These are phyloP conservation scores for Lasioglossum zephyrum DNA, from an alignment of 2,888 invertebrate genomes.

Conservation along the genomic window DNA sequence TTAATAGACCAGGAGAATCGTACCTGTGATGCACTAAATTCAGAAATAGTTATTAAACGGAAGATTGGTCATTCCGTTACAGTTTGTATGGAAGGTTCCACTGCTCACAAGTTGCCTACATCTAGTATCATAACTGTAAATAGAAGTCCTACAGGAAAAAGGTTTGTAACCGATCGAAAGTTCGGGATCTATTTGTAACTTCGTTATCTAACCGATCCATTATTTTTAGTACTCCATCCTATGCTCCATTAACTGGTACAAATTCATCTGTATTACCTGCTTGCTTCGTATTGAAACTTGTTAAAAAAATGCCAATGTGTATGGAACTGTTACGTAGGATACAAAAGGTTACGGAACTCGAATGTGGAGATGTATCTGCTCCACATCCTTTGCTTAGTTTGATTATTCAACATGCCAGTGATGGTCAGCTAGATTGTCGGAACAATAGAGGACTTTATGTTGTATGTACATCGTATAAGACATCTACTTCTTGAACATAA, in stretches of 20 bases:
- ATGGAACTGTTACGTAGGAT: slow-evolving; percentile 90
- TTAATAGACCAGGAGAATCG: slow-evolving; percentile 91
- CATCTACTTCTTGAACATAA: not conserved
- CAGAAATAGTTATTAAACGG: slow-evolving; percentile 89
- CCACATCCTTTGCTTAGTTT: slow-evolving; percentile 90
- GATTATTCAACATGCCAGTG: slow-evolving; percentile 91
- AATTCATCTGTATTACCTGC: slow-evolving; percentile 97
- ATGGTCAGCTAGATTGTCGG: slow-evolving; percentile 89
- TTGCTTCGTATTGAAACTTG: slow-evolving; percentile 93
- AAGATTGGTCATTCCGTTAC: slow-evolving; percentile 94
- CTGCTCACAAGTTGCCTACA: slow-evolving; percentile 93
- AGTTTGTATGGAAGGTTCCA: slow-evolving; percentile 95
- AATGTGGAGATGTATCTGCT: slow-evolving; percentile 86
- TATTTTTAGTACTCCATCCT: slow-evolving; percentile 89
- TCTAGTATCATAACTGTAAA: slow-evolving; percentile 89
- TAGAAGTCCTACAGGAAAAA: slow-evolving; percentile 90
- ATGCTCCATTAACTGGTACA: slow-evolving; percentile 91
- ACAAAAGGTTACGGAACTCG: slow-evolving; percentile 87
- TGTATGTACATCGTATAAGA: slow-evolving; percentile 85
- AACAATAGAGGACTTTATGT: slow-evolving; percentile 93
- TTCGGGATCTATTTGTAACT: not conserved
- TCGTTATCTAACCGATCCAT: not conserved
- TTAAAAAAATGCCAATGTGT: slow-evolving; percentile 94
- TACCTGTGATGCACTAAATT: slow-evolving; percentile 90
- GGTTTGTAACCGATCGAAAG: slow-evolving; percentile 84